A percentile compares a stretch with the other conserved stretches of the same genome.
phyloP scores from a whole-genome alignment of 2,888 invertebrate species.

The Phorcus lineatus region DNA sequence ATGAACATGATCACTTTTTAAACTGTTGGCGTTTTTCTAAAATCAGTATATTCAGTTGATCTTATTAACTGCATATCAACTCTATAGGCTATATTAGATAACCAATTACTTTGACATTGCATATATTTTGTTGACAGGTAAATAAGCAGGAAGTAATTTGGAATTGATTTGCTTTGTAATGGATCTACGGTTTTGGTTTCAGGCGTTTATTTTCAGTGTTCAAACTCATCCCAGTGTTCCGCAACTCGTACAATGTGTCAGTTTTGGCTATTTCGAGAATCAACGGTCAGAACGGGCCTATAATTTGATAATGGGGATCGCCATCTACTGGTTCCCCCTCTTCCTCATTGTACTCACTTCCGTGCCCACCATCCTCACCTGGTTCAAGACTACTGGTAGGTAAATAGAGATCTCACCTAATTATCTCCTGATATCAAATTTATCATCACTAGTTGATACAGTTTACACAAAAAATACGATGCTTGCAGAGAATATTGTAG shows the following conservation, averaged over 20 bases:
- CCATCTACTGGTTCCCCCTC: background rate
- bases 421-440: too few species aligned
- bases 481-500: too few species aligned
- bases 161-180: background rate
- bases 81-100: too few species aligned
- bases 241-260: background rate
- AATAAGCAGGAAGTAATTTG: too few species aligned
- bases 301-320: background rate
- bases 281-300: background rate
- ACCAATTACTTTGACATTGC: too few species aligned
- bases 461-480: too few species aligned
- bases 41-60: too few species aligned
- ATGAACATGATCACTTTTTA: too few species aligned
- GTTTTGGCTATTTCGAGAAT: background rate
- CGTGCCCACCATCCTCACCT: background rate
- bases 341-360: background rate
- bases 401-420: background rate
- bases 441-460: too few species aligned
- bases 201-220: background rate
- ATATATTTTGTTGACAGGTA: too few species aligned
- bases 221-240: background rate
- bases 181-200: background rate
- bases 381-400: background rate
- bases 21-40: too few species aligned
- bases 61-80: too few species aligned